A percentile compares a stretch with the other conserved stretches of the same genome.
Conservation (phyloP, 1,140 invertebrate species). For the Drosophila tropicalis region DNA sequence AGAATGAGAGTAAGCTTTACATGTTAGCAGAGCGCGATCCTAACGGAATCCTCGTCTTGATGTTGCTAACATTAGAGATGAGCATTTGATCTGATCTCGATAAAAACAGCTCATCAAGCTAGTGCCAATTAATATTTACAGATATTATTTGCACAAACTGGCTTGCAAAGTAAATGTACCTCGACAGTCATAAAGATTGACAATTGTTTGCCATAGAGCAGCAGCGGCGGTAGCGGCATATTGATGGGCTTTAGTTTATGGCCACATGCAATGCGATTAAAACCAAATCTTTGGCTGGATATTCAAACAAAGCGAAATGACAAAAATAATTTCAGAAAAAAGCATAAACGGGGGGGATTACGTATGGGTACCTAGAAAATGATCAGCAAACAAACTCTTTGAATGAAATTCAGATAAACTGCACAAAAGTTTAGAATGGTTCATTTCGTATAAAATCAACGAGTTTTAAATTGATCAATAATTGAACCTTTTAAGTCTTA, state of each 20-base stretch:
- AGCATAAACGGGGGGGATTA: not conserved
- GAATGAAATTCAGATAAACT: not conserved
- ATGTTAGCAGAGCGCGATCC: not conserved
- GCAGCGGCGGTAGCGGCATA: not conserved
- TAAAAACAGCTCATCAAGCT: no score
- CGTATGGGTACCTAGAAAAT: not conserved
- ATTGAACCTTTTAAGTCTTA: no score
- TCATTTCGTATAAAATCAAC: no score
- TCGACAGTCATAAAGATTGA: slow-evolving; percentile 51
- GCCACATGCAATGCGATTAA: slow-evolving; percentile 69
- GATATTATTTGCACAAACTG: not conserved
- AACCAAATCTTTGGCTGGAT: slow-evolving; percentile 61
- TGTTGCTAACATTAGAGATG: not conserved
- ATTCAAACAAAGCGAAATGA: slow-evolving; percentile 2
- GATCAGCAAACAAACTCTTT: not conserved
- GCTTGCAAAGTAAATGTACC: not conserved
- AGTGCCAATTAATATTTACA: not conserved
- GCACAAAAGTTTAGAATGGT: no score
- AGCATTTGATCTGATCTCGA: not conserved
- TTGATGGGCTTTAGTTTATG: slow-evolving; percentile 40
- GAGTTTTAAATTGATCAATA: no score
- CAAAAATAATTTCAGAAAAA: slow-evolving; percentile 3
- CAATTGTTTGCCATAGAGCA: slow-evolving; percentile 55
- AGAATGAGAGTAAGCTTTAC: not conserved
- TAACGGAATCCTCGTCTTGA: not conserved